Percentiles rank a stretch among this genome's conserved stretches.
Evolutionary conservation across 2,888 invertebrate species (phyloP).

Genomic region (Troides oblongomaculatus): DNA sequence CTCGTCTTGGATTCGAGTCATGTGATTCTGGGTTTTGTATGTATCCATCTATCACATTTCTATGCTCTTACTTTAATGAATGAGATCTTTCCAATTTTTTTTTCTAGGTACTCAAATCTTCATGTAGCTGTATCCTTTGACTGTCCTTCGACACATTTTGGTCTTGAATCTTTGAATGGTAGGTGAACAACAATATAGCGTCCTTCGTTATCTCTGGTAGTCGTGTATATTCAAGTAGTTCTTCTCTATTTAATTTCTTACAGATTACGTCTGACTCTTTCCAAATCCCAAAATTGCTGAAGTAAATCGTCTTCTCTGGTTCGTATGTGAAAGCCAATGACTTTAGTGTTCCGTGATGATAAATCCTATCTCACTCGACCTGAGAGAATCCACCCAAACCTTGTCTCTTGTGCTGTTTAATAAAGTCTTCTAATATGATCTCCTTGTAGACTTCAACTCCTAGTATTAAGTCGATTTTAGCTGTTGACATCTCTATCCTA

Average conservation of each 20-base stretch:
- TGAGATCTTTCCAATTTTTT: slow-evolving; percentile 28
- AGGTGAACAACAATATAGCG: slow-evolving; percentile 15
- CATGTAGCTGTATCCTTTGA: slow-evolving; percentile 30
- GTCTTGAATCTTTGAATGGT: slow-evolving; percentile 15
- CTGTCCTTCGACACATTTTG: slow-evolving; percentile 30
- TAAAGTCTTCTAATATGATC: too few relatives aligned
- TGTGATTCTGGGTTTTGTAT: slow-evolving; percentile 10
- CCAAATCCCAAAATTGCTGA: slow-evolving; percentile 31
- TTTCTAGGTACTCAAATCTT: slow-evolving; percentile 32
- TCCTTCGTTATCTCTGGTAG: slow-evolving; percentile 30
- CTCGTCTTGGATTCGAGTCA: background rate
- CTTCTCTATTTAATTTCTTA: slow-evolving; percentile 15
- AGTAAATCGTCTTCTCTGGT: slow-evolving; percentile 31
- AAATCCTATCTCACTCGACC: background rate
- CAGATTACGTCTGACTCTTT: slow-evolving; percentile 19
- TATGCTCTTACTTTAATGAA: slow-evolving; percentile 6
- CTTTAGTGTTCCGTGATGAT: too few relatives aligned
- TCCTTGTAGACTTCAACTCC: too few relatives aligned
- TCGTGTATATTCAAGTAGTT: slow-evolving; percentile 34
- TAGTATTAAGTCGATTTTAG: too few relatives aligned
- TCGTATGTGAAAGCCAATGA: background rate
- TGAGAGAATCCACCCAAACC: background rate
- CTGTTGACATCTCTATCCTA: background rate
- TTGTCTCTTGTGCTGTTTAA: background rate
- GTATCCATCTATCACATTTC: background rate